Percentiles rank a stretch among this genome's conserved stretches.
phyloP scores from a whole-genome alignment of 2,888 invertebrate species.

The Hyppa rectilinea region DNA sequence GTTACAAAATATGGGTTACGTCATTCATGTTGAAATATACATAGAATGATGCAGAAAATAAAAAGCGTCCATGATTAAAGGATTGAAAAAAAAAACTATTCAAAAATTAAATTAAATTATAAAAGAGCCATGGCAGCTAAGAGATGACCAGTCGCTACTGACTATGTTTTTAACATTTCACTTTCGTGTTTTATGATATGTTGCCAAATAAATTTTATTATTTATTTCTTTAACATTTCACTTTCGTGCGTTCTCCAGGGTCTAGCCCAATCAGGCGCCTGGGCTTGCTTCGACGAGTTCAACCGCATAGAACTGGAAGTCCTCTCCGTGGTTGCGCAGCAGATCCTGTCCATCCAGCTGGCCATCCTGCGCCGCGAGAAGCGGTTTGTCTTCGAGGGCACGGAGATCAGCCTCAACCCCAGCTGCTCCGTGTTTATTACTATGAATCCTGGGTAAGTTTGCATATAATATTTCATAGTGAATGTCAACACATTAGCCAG shows the following conservation, averaged over 20 bases:
- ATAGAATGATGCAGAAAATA: too few species aligned
- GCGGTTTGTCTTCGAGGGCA: constrained; percentile 97
- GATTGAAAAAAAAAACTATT: too few species aligned
- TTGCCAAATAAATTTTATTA: too few species aligned
- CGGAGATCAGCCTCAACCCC: constrained; percentile 96
- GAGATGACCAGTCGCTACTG: too few species aligned
- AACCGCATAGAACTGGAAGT: constrained; percentile 98
- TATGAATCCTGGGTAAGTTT: constrained; percentile 96
- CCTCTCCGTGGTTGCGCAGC: constrained; percentile 98
- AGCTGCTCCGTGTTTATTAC: constrained; percentile 98
- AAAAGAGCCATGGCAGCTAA: too few species aligned
- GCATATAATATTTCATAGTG: neutral
- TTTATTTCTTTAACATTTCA: too few species aligned
- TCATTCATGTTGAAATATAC: too few species aligned
- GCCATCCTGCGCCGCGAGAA: constrained; percentile 95
- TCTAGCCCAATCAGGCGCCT: constrained; percentile 97
- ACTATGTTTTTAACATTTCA: too few species aligned
- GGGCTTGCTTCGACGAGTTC: constrained; percentile 99
- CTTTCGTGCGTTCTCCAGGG: constrained; percentile 89
- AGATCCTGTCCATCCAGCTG: constrained; percentile 97
- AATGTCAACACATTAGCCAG: neutral
- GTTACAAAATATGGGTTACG: too few species aligned
- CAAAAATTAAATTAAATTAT: too few species aligned
- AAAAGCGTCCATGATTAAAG: too few species aligned
- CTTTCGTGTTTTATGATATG: too few species aligned